Conservation (phyloP, 2,797 vertebrate genomes). For the Anguilla megastoma region DNA sequence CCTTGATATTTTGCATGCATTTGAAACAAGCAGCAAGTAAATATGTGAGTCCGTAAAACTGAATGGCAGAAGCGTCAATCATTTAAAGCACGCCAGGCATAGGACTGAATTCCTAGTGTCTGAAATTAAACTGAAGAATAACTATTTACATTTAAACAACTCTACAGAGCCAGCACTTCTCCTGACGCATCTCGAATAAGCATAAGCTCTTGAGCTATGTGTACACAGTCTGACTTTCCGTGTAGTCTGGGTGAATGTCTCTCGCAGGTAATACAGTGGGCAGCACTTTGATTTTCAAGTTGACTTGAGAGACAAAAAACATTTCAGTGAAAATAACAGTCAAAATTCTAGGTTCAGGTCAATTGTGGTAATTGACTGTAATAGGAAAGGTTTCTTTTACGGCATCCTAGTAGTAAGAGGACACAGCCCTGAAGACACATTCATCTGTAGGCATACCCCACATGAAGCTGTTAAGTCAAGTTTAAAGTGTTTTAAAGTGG, state of each 20-base stretch:
- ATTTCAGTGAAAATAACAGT: background rate
- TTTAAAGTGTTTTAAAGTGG: background rate
- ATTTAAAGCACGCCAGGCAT: background rate
- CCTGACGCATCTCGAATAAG: background rate
- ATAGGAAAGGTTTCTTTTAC: background rate
- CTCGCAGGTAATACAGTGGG: background rate
- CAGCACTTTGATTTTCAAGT: background rate
- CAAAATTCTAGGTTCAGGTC: background rate
- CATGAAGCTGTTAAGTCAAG: background rate
- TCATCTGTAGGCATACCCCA: background rate
- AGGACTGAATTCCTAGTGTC: background rate
- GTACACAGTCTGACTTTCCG: background rate
- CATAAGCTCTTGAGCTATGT: background rate
- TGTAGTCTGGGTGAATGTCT: background rate
- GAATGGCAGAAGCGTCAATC: background rate
- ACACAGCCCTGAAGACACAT: background rate
- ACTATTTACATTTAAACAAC: background rate
- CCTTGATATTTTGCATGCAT: background rate
- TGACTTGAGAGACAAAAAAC: background rate
- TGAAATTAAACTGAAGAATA: too few species aligned
- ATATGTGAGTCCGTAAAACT: background rate
- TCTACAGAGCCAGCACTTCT: background rate
- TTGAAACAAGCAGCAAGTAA: background rate
- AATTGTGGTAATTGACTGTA: background rate
- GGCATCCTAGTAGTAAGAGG: background rate